These are phyloP conservation scores for Pelochelys cantorii DNA, from an alignment of 2,797 vertebrate species.

Conservation along the genomic window DNA sequence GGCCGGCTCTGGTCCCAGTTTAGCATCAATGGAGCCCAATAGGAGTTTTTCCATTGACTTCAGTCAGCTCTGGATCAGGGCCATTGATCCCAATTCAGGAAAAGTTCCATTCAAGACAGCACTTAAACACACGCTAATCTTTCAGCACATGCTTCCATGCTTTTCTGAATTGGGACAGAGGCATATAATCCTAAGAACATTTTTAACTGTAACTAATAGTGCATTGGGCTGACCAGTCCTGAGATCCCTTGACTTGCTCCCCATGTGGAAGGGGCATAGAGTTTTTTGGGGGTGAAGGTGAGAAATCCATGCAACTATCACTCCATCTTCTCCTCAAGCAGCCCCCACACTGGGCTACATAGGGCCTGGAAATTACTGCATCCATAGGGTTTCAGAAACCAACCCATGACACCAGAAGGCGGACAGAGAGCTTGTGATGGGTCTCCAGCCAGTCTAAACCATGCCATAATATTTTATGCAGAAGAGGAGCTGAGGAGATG, in stretches of 20 bases:
- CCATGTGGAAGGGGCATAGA: not conserved
- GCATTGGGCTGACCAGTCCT: not conserved
- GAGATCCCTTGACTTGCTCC: not conserved
- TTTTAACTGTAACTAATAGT: not conserved
- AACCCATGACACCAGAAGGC: not conserved
- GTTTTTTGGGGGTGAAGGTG: not conserved
- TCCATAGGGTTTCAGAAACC: not conserved
- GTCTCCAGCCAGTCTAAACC: not conserved
- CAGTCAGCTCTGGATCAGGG: not conserved
- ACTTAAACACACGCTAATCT: not conserved
- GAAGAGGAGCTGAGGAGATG: not conserved
- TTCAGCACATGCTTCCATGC: not conserved
- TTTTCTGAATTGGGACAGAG: not conserved
- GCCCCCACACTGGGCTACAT: not conserved
- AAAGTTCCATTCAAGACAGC: not conserved
- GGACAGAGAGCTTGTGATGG: not conserved
- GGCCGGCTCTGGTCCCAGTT: too few relatives aligned
- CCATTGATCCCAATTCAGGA: not conserved
- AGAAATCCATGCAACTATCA: not conserved
- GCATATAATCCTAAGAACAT: not conserved
- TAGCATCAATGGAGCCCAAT: not conserved
- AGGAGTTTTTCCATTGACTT: not conserved
- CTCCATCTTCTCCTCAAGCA: rapidly evolving
- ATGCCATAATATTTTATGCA: not conserved
- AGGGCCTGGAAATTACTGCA: rapidly evolving